Evolutionary conservation across 2,888 invertebrate genomes (phyloP).

Genomic region (Drosophila robusta): DNA sequence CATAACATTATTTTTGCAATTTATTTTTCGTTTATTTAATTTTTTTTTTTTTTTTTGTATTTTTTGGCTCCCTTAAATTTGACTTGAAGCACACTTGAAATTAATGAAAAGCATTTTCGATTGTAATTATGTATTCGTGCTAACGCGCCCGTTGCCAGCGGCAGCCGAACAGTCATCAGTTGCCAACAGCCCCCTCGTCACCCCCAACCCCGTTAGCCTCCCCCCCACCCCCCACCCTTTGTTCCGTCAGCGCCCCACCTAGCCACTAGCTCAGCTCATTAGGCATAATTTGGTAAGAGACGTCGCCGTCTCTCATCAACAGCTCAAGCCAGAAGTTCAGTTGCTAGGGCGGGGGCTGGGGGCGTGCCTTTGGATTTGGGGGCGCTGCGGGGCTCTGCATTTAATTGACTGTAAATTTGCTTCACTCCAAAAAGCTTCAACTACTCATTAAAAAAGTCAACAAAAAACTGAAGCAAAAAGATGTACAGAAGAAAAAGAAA

Average conservation of each 20-base stretch:
- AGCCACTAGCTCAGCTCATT: slow-evolving; percentile 63
- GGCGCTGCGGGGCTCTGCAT: slow-evolving; percentile 51
- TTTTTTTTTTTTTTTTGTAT: slow-evolving; percentile 9
- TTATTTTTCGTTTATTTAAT: slow-evolving; percentile 5
- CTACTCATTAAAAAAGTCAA: slow-evolving; percentile 69
- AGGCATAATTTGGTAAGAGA: slow-evolving; percentile 66
- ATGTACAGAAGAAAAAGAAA: not conserved
- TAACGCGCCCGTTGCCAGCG: slow-evolving; percentile 57
- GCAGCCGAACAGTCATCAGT: slow-evolving; percentile 46
- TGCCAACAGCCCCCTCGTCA: not conserved
- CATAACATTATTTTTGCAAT: slow-evolving; percentile 47
- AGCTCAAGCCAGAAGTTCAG: slow-evolving; percentile 13
- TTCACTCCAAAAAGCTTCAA: slow-evolving; percentile 69
- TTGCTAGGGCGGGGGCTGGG: slow-evolving; percentile 3
- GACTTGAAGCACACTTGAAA: slow-evolving; percentile 68
- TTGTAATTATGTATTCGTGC: slow-evolving; percentile 78
- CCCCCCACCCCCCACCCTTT: not conserved
- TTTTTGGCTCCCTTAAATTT: slow-evolving; percentile 13
- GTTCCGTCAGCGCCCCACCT: not conserved
- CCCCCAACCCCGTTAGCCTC: not conserved
- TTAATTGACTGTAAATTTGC: slow-evolving; percentile 78
- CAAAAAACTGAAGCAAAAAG: not conserved
- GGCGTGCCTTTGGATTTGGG: not conserved
- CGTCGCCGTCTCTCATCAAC: slow-evolving; percentile 26
- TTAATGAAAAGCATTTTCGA: slow-evolving; percentile 79